Evolutionary conservation across 2,888 invertebrate genomes (phyloP), one percentile per base, ranked within the genome.

Genomic region (Pyrgus malvae): DNA sequence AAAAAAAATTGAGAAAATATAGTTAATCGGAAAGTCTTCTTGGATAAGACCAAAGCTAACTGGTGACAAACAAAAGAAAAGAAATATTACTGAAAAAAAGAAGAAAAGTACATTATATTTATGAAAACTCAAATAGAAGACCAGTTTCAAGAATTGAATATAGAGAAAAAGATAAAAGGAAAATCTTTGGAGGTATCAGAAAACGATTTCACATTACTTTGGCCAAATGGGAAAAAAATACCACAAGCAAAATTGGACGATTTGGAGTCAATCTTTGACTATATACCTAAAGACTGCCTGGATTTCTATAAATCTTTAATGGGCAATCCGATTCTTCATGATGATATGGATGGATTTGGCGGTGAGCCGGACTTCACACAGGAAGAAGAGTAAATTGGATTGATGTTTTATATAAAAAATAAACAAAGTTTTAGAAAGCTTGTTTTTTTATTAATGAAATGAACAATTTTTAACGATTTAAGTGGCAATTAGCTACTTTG

Each of bases 141-240:
- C 33, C 14, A 33, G 33, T 48, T 17, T 48, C 41, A 55, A 16
- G 31, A 56, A 41, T 33, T 60, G 3, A 58, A 55, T 33, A 51
- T 56, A 45, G 50, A 56, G 56, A 60, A 46, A 29, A 58, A 55
- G 31, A 45, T 53, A 46, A 58, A 60, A 56, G 50, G 54, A 44
- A 58, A 56, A 45, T 44, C 50, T 42, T 55, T 53, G 21, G 49
- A 55, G 42, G 8, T 59, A 19, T 46, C 38, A 27, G 55, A 59
- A 31, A 44, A 25, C 19, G 50, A 57, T 50, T 49, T 58, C n/a
- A 45, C 41, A 27, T 44, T 58, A 44, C 44, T 60, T 41, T 60
- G 58, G 60, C 55, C 54, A 17, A 57, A 55, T n/a, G n/a, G 37
- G 44, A 44, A 44, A 59, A 53, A 58, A 53, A 58, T 56, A 41